These are phyloP conservation scores for Leptogaster cylindrica DNA, from an alignment of 2,888 invertebrate species.

Conservation along the genomic window DNA sequence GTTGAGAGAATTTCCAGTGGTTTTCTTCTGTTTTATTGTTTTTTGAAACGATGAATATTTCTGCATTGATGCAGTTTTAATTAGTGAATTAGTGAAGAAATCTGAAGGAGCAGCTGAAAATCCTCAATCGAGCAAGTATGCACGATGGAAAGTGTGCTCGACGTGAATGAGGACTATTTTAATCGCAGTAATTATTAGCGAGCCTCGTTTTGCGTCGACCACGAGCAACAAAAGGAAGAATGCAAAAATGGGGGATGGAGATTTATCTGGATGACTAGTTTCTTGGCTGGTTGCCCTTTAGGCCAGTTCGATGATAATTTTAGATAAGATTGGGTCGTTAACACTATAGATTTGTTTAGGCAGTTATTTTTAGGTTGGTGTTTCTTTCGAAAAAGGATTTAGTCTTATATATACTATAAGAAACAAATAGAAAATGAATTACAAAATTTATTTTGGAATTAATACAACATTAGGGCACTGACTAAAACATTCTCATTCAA, in stretches of 20 bases:
- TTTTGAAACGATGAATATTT: too few species aligned
- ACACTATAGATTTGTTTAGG: too few species aligned
- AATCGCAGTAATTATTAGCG: constrained; percentile 18
- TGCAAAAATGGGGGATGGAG: background rate
- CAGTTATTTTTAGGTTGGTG: too few species aligned
- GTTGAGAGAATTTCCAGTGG: background rate
- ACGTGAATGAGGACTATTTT: background rate
- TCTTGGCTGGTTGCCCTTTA: constrained; percentile 38
- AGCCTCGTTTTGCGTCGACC: constrained; percentile 16
- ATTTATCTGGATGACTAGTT: constrained; percentile 6
- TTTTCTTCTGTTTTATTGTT: too few species aligned
- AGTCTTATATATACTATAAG: too few species aligned
- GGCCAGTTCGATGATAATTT: constrained; percentile 33
- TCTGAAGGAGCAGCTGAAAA: too few species aligned
- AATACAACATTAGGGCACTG: background rate
- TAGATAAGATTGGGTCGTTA: constrained; percentile 29
- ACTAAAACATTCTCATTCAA: background rate
- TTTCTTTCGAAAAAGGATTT: too few species aligned
- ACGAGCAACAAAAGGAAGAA: background rate
- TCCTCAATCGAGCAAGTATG: background rate
- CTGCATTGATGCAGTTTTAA: too few species aligned
- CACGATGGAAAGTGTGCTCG: background rate
- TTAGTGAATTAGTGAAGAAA: too few species aligned
- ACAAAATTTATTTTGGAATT: too few species aligned
- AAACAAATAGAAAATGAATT: too few species aligned